A percentile compares a stretch with the other conserved stretches of the same genome.
These are phyloP conservation scores for Coreius guichenoti DNA, from an alignment of 2,797 vertebrate genomes.

Conservation along the genomic window DNA sequence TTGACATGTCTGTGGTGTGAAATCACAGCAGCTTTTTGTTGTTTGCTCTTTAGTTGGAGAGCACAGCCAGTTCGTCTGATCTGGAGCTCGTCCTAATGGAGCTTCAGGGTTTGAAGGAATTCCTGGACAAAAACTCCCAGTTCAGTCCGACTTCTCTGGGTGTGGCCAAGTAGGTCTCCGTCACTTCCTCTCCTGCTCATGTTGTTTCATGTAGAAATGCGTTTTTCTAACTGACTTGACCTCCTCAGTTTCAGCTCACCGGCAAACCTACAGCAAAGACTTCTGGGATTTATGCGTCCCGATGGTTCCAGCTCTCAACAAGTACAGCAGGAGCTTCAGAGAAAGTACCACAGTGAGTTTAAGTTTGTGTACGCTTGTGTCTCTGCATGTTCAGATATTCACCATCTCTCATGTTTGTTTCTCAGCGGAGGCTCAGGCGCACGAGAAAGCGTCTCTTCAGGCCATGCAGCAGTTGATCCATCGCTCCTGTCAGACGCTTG, in stretches of 20 bases:
- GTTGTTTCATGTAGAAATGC: background rate
- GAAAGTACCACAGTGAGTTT: conserved; percentile 91
- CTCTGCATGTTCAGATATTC: background rate
- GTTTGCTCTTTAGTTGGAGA: conserved; percentile 82
- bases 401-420: conserved; percentile 7
- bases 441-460: conserved; percentile 93
- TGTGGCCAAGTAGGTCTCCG: conserved; percentile 82
- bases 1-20: background rate
- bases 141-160: conserved; percentile 89
- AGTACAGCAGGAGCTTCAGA: conserved; percentile 95
- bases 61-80: conserved; percentile 82
- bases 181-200: conserved; percentile 15
- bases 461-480: conserved; percentile 92
- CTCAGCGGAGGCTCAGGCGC: conserved; percentile 90
- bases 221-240: background rate
- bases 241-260: conserved; percentile 83
- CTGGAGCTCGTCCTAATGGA: conserved; percentile 88
- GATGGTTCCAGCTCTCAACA: conserved; percentile 92
- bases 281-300: conserved; percentile 90
- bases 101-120: conserved; percentile 89
- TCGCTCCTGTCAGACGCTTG: conserved; percentile 91
- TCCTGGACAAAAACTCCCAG: conserved; percentile 95
- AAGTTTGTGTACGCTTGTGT: background rate
- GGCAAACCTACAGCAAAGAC: conserved; percentile 91
- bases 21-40: no score